A percentile compares a stretch with the other conserved stretches of the same genome.
Conservation (phyloP, 92 coral and sea anemone species). For the Siderastrea radians region DNA sequence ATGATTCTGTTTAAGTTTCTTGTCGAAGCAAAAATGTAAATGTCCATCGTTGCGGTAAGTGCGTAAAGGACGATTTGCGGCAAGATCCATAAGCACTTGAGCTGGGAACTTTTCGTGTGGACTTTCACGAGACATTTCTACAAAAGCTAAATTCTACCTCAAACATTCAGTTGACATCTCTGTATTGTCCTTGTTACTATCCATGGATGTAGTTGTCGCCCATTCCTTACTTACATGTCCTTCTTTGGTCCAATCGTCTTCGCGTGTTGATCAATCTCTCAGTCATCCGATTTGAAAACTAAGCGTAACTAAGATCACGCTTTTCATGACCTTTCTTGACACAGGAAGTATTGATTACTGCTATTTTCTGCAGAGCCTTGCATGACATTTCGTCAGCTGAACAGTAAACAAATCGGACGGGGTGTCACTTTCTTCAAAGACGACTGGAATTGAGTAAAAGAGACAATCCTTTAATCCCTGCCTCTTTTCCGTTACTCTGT, state of each 20-base stretch:
- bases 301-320: conserved; percentile 36
- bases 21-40: conserved; percentile 40
- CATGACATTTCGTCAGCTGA: conserved; percentile 23
- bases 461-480: not conserved
- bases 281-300: not conserved
- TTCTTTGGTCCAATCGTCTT: not conserved
- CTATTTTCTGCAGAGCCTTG: not conserved
- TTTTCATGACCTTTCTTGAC: conserved; percentile 46
- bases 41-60: conserved; percentile 13
- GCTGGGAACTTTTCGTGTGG: conserved; percentile 36
- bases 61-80: conserved; percentile 26
- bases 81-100: conserved; percentile 29
- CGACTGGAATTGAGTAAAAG: not conserved
- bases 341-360: not conserved
- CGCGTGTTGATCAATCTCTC: not conserved
- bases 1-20: conserved; percentile 43
- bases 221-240: conserved; percentile 9
- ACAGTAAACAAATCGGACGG: not conserved
- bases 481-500: too few species aligned
- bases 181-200: not conserved
- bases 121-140: conserved; percentile 40
- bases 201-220: not conserved
- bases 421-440: not conserved
- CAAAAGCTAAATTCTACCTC: not conserved
- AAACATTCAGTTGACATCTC: not conserved